Conservation (phyloP, 1,140 invertebrate genomes). For the Nasonia giraulti region DNA sequence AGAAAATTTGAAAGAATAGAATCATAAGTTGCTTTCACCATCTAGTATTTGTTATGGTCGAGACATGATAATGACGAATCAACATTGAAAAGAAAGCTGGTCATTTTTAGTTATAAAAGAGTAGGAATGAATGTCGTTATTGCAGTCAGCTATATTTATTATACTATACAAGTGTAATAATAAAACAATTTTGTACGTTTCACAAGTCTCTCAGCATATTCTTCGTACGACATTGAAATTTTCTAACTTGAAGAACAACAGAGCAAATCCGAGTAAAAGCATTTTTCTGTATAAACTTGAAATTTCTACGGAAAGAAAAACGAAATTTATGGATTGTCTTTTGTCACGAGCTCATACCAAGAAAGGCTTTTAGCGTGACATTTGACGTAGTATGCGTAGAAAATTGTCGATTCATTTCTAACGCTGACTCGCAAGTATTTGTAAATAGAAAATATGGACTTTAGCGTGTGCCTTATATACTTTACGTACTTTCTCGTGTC, state of each 20-base stretch:
- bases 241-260: too few species aligned
- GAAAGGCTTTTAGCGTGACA: background rate
- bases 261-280: background rate
- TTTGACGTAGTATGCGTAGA: background rate
- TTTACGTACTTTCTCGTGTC: background rate
- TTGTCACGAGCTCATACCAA: background rate
- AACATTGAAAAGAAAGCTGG: too few species aligned
- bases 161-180: background rate
- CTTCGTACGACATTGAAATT: too few species aligned
- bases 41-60: too few species aligned
- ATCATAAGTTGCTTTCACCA: background rate
- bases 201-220: too few species aligned
- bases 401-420: constrained; percentile 4
- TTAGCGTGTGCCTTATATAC: background rate
- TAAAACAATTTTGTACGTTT: too few species aligned
- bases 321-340: background rate
- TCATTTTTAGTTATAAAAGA: background rate
- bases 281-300: background rate
- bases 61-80: too few species aligned
- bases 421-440: constrained; percentile 12
- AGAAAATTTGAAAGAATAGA: background rate
- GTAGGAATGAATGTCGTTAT: background rate
- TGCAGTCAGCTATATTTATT: background rate
- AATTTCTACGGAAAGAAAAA: too few species aligned
- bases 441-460: constrained; percentile 26